Conservation (phyloP, 2,113 vertebrate species). For the Clarias gariepinus region DNA sequence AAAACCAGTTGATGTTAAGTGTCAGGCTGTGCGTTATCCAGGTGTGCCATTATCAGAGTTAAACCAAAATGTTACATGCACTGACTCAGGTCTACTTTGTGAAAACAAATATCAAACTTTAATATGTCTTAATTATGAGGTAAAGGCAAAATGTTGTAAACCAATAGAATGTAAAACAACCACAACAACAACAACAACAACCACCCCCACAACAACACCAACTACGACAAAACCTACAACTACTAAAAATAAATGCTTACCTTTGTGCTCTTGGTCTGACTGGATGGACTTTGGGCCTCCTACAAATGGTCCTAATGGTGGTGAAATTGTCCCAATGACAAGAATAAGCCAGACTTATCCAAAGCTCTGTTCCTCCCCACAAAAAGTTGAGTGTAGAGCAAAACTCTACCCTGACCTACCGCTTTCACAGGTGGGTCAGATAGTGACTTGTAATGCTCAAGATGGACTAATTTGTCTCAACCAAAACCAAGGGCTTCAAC, state of each 20-base stretch:
- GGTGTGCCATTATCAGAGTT: slow-evolving; percentile 43
- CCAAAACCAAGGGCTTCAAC: background rate
- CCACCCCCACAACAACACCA: background rate
- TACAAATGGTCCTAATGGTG: slow-evolving; percentile 43
- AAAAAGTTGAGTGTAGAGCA: slow-evolving; percentile 47
- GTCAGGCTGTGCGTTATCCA: slow-evolving; percentile 60
- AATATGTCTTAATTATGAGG: slow-evolving; percentile 67
- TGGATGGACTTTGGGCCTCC: slow-evolving; percentile 39
- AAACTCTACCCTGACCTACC: slow-evolving; percentile 20
- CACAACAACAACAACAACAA: background rate
- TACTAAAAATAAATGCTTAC: background rate
- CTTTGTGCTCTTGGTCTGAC: slow-evolving; percentile 8
- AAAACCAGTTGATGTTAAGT: slow-evolving; percentile 56
- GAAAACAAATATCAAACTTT: slow-evolving; percentile 62
- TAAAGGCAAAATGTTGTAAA: slow-evolving; percentile 61
- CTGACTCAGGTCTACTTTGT: slow-evolving; percentile 66
- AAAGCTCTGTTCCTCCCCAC: slow-evolving; percentile 36
- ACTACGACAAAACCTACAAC: background rate
- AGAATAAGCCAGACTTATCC: slow-evolving; percentile 29
- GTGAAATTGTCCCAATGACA: slow-evolving; percentile 45
- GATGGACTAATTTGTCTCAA: background rate
- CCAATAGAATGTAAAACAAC: slow-evolving; percentile 24
- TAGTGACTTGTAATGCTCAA: background rate
- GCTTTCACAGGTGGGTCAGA: slow-evolving; percentile 57
- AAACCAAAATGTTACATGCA: slow-evolving; percentile 62